Conservation (phyloP, 1,140 invertebrate species). For the Aporrectodea caliginosa region DNA sequence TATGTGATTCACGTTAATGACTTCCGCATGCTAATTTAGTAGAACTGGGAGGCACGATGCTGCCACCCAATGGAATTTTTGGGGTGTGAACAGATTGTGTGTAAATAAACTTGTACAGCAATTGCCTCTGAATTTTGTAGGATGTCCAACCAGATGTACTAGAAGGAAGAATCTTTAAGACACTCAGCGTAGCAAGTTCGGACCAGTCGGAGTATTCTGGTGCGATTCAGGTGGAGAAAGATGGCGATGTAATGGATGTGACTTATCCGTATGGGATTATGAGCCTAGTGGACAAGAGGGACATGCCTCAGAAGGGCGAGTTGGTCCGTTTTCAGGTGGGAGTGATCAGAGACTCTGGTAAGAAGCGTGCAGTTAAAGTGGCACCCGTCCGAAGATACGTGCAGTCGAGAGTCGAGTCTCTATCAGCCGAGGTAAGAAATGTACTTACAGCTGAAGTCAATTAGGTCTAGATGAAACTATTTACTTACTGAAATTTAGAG, state of each 20-base stretch:
- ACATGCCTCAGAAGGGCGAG: slow-evolving; percentile 79
- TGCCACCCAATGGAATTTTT: too few species aligned
- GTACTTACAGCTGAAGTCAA: too few species aligned
- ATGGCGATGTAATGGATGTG: neutral
- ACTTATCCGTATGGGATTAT: slow-evolving; percentile 77
- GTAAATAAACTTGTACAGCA: too few species aligned
- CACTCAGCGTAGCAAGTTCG: neutral
- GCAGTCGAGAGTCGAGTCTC: slow-evolving; percentile 82
- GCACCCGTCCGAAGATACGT: slow-evolving; percentile 75
- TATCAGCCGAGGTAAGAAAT: slow-evolving; percentile 72
- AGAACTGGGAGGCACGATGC: too few species aligned
- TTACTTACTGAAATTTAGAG: too few species aligned
- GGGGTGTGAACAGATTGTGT: too few species aligned
- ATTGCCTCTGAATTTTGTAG: too few species aligned
- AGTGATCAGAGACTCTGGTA: slow-evolving; percentile 39
- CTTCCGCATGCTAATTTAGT: too few species aligned
- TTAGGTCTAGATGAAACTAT: too few species aligned
- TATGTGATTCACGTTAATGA: too few species aligned
- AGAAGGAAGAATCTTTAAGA: slow-evolving; percentile 1
- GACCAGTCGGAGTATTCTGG: slow-evolving; percentile 12
- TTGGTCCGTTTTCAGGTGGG: slow-evolving; percentile 75
- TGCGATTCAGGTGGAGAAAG: neutral
- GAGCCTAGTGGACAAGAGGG: slow-evolving; percentile 83
- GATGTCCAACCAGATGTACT: neutral
- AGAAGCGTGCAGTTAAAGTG: slow-evolving; percentile 74